These are phyloP conservation scores for Dendrocincla fuliginosa DNA, from an alignment of 2,797 vertebrate species.

Conservation along the genomic window DNA sequence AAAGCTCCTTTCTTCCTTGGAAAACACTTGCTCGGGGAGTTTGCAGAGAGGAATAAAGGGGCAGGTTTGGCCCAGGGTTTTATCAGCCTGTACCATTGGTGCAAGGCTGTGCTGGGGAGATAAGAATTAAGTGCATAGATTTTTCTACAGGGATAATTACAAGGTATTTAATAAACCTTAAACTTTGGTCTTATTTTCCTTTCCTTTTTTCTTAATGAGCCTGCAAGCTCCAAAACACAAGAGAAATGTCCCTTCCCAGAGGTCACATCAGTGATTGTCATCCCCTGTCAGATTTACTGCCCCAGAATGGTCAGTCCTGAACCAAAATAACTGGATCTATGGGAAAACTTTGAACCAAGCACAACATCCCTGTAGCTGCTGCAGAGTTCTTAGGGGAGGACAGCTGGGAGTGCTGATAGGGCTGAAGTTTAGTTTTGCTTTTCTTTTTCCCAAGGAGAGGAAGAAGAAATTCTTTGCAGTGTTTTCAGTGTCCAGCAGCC, in stretches of 20 bases:
- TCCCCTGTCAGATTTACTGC: neutral
- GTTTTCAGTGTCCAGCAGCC: neutral
- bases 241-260: neutral
- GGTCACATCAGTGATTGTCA: neutral
- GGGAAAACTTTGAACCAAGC: neutral
- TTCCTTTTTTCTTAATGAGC: neutral
- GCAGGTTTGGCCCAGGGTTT: neutral
- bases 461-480: neutral
- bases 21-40: neutral
- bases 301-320: neutral
- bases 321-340: neutral
- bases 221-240: neutral
- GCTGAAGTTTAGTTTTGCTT: conserved; percentile 47
- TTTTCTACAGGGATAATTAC: fast-evolving
- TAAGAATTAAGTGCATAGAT: fast-evolving
- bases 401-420: conserved; percentile 20
- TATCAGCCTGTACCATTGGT: neutral
- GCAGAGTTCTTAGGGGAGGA: neutral
- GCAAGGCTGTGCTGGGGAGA: neutral
- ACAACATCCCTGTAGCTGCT: neutral
- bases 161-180: neutral
- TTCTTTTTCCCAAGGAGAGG: conserved; percentile 36
- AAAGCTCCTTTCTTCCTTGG: neutral
- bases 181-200: neutral
- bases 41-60: neutral